Evolutionary conservation across 2,888 invertebrate genomes (phyloP).

Genomic region (Oithona nana): DNA sequence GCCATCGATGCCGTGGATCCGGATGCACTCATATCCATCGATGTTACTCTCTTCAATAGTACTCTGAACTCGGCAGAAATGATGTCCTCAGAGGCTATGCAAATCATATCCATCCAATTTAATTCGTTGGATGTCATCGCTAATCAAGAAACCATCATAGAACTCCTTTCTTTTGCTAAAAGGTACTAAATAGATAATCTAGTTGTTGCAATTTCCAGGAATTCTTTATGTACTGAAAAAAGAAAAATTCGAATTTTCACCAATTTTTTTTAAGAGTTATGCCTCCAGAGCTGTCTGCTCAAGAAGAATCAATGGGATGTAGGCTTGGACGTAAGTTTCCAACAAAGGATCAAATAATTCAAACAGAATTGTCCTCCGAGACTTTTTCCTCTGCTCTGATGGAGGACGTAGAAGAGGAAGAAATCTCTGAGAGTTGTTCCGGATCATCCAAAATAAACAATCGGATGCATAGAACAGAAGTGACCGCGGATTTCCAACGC

Average conservation of each 20-base stretch:
- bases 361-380: no score
- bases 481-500: constrained; percentile 80
- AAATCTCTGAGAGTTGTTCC: no score
- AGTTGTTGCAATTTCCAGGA: neutral
- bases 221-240: neutral
- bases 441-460: no score
- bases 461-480: constrained; percentile 31
- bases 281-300: no score
- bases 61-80: constrained; percentile 28
- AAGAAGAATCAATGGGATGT: no score
- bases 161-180: constrained; percentile 68
- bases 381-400: no score
- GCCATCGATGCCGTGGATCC: no score
- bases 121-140: constrained; percentile 87
- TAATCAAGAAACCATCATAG: constrained; percentile 86
- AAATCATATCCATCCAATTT: constrained; percentile 63
- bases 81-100: constrained; percentile 31
- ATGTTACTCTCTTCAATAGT: constrained; percentile 50
- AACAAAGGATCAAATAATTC: no score
- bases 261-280: neutral
- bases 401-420: no score
- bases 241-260: no score
- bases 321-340: no score
- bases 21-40: constrained; percentile 42
- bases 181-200: no score